Base-by-base conservation (phyloP, 2,888 invertebrate species). In the Noctua janthe region DNA sequence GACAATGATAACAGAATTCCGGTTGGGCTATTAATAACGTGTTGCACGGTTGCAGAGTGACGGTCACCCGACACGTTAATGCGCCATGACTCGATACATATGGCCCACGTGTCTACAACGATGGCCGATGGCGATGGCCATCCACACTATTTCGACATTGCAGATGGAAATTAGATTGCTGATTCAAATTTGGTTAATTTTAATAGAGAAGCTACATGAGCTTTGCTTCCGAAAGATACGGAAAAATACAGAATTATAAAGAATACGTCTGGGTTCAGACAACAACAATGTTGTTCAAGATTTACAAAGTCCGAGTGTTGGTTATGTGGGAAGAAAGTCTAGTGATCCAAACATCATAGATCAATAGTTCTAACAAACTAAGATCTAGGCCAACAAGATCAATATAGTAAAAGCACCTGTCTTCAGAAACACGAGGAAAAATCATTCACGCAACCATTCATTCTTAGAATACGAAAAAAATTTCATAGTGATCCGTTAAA, bases 21-120 rank as follows among this genome's bases (percentile, higher is more conserved):
- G 84, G 89, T 84, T 83, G 70, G 77, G 7, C 72, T 95, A 95
- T 95, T 92, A 93, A 95, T 95, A 96, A 93, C 92, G 92, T 92
- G 81, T 76, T 82, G 84, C 94, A 92, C 91, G 90, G 92, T 92
- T 93, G 92, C 91, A 81, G 90, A 89, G 90, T 88, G 93, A 93
- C 93, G 92, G 93, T 94, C 95, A 97, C 91, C 95, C 94, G 97
- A 97, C 92, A 96, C 97, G 95, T 89, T 97, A 97, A 97, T 97
- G 97, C 89, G 93, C 92, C 91, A 90, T 96, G 97, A 97, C 94
- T 93, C 94, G 97, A 96, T 96, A 96, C 97, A 96, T 90, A 96
- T 96, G 97, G 96, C 92, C 91, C 91, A 92, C 93, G 91, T 93
- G 94, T 94, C 94, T 91, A 92, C 76, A 93, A 93, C 54, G 39